Conservation (phyloP, 2,113 vertebrate species). For the Leucopsar rothschildi region DNA sequence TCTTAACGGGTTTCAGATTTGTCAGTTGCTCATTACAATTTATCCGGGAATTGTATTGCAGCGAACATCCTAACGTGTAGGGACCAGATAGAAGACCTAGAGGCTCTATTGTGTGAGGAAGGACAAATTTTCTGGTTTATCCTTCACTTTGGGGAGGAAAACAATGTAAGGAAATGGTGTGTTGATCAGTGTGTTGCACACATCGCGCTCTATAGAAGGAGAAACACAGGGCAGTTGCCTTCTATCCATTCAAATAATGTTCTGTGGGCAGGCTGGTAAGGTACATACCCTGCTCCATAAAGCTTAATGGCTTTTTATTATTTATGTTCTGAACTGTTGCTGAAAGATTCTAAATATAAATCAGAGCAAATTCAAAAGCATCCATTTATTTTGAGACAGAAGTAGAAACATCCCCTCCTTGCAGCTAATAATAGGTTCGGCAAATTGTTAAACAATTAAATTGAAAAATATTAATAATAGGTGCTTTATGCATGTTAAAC, state of each 20-base stretch:
- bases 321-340: conserved; percentile 3
- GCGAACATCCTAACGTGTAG: not conserved
- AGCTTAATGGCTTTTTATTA: not conserved
- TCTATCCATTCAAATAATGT: not conserved
- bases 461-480: conserved; percentile 53
- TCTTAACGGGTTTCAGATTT: not conserved
- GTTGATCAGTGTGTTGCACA: not conserved
- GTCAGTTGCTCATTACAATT: conserved; percentile 11
- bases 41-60: conserved; percentile 55
- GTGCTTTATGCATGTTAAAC: conserved; percentile 40
- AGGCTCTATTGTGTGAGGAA: conserved; percentile 30
- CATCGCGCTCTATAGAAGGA: not conserved
- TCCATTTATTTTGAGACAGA: conserved; percentile 14
- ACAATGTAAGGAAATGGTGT: conserved; percentile 49
- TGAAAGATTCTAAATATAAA: not conserved
- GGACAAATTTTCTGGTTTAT: conserved; percentile 38
- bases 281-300: not conserved
- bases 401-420: conserved; percentile 43
- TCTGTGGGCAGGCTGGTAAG: not conserved
- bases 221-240: not conserved
- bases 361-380: not conserved
- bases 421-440: conserved; percentile 53
- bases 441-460: conserved; percentile 35
- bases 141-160: conserved; percentile 19
- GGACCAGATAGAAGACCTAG: conserved; percentile 41